A percentile compares a stretch with the other conserved stretches of the same genome.
These are phyloP conservation scores for Pyrrhia umbra DNA, from an alignment of 2,888 invertebrate genomes.

Conservation along the genomic window DNA sequence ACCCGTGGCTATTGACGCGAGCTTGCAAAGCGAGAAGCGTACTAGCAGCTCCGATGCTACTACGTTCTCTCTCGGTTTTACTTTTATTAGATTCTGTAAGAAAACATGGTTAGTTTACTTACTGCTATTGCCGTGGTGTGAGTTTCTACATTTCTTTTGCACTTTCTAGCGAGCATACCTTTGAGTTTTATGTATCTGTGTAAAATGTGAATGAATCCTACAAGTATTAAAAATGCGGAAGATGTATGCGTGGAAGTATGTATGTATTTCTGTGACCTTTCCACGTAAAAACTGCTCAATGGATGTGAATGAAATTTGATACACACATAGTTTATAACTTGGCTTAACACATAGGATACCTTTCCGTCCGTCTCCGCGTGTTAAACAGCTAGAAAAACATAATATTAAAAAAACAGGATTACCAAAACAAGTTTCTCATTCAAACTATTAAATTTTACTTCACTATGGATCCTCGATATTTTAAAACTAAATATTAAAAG, in stretches of 20 bases:
- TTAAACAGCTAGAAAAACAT: too few species aligned
- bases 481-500: slow-evolving; percentile 13
- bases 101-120: background rate
- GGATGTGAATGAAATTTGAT: too few species aligned
- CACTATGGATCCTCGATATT: slow-evolving; percentile 6
- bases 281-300: too few species aligned
- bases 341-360: too few species aligned
- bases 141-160: background rate
- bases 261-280: too few species aligned
- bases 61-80: slow-evolving; percentile 61
- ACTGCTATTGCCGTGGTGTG: too few species aligned
- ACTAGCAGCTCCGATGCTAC: slow-evolving; percentile 70
- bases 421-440: slow-evolving; percentile 66
- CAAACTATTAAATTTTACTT: slow-evolving; percentile 56
- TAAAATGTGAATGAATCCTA: background rate
- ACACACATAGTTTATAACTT: too few species aligned
- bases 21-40: slow-evolving; percentile 72
- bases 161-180: background rate
- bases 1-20: slow-evolving; percentile 68
- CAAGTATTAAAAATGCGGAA: too few species aligned
- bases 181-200: background rate
- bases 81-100: slow-evolving; percentile 68
- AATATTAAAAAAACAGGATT: slow-evolving; percentile 16
- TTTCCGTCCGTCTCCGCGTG: too few species aligned
- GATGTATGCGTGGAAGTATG: too few species aligned